Evolutionary conservation across 2,888 invertebrate species (phyloP).

Genomic region (Apamea anceps): DNA sequence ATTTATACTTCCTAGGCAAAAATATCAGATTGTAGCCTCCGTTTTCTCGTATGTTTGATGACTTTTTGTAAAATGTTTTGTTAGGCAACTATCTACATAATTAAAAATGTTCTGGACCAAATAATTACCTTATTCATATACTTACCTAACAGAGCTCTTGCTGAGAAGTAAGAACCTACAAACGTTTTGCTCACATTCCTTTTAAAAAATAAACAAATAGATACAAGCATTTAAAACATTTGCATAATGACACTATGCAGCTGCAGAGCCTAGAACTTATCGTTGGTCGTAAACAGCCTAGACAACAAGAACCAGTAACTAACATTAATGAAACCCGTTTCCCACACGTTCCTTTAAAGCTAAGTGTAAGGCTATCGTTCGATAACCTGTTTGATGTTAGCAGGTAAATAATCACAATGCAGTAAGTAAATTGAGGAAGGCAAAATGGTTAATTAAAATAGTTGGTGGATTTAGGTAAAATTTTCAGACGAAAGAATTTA

Average conservation of each 20-base stretch:
- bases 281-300: neutral
- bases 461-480: neutral
- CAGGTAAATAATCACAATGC: conserved; percentile 18
- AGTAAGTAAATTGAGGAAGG: neutral
- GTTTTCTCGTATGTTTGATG: neutral
- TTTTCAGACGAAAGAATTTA: neutral
- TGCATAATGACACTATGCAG: conserved; percentile 5
- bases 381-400: conserved; percentile 25
- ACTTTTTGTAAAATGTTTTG: neutral
- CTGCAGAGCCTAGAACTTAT: conserved; percentile 12
- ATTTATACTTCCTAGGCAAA: neutral
- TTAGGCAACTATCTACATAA: neutral
- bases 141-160: too few species aligned
- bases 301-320: conserved; percentile 35
- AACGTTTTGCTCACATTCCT: neutral
- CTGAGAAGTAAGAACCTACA: neutral
- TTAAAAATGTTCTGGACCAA: neutral
- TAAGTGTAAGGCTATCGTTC: conserved; percentile 26
- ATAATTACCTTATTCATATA: too few species aligned
- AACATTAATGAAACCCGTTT: conserved; percentile 36
- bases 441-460: conserved; percentile 14
- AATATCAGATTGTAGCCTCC: neutral
- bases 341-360: neutral
- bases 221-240: neutral
- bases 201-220: neutral